Conservation (phyloP, 2,113 vertebrate species). For the Sinocyclocheilus rhinocerous region DNA sequence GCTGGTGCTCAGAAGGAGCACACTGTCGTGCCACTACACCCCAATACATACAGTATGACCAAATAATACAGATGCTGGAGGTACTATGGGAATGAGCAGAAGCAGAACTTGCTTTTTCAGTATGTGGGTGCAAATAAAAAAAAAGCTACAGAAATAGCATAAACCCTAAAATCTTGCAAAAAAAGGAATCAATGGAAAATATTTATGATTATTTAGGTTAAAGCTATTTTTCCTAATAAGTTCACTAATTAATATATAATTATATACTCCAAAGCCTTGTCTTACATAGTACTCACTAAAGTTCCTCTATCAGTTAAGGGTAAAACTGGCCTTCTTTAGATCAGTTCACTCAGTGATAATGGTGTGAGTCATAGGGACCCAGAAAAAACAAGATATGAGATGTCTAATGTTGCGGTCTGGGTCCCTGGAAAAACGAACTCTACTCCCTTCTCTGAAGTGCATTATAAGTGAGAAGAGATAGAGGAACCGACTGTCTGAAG, state of each 20-base stretch:
- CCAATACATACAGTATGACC: background rate
- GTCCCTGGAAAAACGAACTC: background rate
- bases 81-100: background rate
- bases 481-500: background rate
- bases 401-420: background rate
- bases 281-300: background rate
- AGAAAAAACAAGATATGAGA: background rate
- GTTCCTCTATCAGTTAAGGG: background rate
- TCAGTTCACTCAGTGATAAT: background rate
- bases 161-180: background rate
- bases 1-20: background rate
- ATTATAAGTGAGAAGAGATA: background rate
- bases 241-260: background rate
- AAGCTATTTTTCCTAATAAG: background rate
- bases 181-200: background rate
- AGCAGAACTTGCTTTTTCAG: background rate
- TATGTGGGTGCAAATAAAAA: background rate
- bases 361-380: conserved; percentile 18
- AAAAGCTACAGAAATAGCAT: background rate
- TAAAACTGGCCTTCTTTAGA: background rate
- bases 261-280: background rate
- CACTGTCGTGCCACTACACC: background rate
- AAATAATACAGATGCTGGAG: background rate
- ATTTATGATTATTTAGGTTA: background rate
- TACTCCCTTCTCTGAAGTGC: conserved; percentile 15